phyloP scores from a whole-genome alignment of 2,888 invertebrate genomes.

The Agrochola lota region DNA sequence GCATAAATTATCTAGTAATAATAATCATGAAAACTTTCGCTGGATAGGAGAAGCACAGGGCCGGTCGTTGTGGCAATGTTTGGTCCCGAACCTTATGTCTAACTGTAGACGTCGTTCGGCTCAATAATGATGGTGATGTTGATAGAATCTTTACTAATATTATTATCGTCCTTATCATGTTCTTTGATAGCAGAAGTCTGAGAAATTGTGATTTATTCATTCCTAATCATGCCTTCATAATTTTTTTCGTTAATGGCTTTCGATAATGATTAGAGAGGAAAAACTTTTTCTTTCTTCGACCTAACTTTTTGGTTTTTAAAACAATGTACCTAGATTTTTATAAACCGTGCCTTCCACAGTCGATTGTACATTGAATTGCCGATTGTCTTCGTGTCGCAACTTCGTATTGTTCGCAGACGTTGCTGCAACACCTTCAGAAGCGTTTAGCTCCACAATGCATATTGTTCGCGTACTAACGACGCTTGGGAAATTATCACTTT shows the following conservation, averaged over 20 bases:
- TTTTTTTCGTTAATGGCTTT: background rate
- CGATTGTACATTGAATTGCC: slow-evolving; percentile 49
- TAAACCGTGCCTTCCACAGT: slow-evolving; percentile 26
- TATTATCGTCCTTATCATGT: background rate
- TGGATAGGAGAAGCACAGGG: background rate
- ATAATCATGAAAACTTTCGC: background rate
- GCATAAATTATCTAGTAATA: no score
- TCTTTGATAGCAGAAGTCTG: background rate
- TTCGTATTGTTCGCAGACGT: slow-evolving; percentile 54
- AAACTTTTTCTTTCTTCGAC: background rate
- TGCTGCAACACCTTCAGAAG: slow-evolving; percentile 48
- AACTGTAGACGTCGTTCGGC: background rate
- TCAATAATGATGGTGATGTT: background rate
- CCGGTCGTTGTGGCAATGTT: background rate
- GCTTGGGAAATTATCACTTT: slow-evolving; percentile 66
- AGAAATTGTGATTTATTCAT: background rate
- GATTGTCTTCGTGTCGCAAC: slow-evolving; percentile 59
- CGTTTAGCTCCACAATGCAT: slow-evolving; percentile 66
- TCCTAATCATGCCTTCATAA: background rate
- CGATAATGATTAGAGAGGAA: background rate
- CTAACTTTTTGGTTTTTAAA: background rate
- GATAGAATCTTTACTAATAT: background rate
- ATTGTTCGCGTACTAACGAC: slow-evolving; percentile 67
- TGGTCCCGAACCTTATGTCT: background rate
- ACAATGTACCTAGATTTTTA: slow-evolving; percentile 43